phyloP scores from a whole-genome alignment of 1,140 invertebrate genomes.

The Microplitis mediator region DNA sequence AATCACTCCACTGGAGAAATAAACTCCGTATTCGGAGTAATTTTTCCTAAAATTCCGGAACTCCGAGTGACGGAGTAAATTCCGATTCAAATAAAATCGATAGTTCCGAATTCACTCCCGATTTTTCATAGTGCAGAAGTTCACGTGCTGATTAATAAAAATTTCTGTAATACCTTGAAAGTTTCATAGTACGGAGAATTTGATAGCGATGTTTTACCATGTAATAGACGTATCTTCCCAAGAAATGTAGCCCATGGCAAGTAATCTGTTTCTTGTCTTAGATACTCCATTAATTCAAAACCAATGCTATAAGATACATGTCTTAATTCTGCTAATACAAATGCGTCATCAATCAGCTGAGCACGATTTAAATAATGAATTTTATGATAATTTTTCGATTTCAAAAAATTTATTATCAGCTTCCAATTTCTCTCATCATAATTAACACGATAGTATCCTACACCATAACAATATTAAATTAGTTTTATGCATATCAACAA shows the following conservation, averaged over 20 bases:
- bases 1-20: too few relatives aligned
- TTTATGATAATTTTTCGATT: conserved; percentile 48
- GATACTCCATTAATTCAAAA: conserved; percentile 66
- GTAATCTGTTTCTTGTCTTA: conserved; percentile 68
- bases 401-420: conserved; percentile 59
- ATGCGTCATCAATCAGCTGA: conserved; percentile 78
- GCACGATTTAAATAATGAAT: conserved; percentile 76
- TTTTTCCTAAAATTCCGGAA: too few relatives aligned
- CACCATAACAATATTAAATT: too few relatives aligned
- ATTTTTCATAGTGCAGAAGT: too few relatives aligned
- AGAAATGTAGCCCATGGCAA: conserved; percentile 71
- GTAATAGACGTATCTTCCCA: conserved; percentile 62
- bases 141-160: too few relatives aligned
- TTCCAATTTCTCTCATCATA: conserved; percentile 68
- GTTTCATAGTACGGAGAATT: conserved; percentile 25
- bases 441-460: conserved; percentile 69
- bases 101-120: too few relatives aligned
- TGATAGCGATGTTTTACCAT: conserved; percentile 52
- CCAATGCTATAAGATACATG: conserved; percentile 62
- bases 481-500: too few relatives aligned
- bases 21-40: too few relatives aligned
- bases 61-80: too few relatives aligned
- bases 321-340: conserved; percentile 69
- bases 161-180: conserved; percentile 1
- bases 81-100: too few relatives aligned